phyloP scores from a whole-genome alignment of 2,113 vertebrate species.

The Pterocles orientalis region DNA sequence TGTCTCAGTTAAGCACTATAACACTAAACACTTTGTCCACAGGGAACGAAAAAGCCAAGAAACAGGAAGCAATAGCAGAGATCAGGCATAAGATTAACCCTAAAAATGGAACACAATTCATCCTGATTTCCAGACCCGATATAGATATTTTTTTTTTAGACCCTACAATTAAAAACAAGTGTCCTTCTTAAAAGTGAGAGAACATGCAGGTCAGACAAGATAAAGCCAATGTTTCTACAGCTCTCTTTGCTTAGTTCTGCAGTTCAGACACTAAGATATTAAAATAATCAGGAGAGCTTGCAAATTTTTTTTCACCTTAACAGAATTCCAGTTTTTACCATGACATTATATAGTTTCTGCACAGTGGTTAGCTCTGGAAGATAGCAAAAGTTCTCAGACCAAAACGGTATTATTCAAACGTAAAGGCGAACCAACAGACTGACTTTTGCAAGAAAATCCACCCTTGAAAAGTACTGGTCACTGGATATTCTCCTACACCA shows the following conservation, averaged over 20 bases:
- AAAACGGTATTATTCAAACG: not conserved
- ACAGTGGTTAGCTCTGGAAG: not conserved
- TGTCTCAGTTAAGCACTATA: not conserved
- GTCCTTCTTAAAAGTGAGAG: not conserved
- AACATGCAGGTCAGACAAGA: not conserved
- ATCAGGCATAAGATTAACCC: not conserved
- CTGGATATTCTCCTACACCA: not conserved
- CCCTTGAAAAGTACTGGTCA: not conserved
- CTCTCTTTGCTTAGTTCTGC: not conserved
- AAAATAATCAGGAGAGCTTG: not conserved
- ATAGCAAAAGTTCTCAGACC: not conserved
- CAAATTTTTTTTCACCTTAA: not conserved
- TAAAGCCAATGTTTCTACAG: not conserved
- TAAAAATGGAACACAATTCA: not conserved
- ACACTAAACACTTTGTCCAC: not conserved
- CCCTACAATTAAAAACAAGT: not conserved
- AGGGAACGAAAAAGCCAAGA: not conserved
- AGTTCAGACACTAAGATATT: not conserved
- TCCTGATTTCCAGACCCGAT: not conserved
- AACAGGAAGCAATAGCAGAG: not conserved
- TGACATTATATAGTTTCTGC: not conserved
- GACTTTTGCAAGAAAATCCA: not conserved
- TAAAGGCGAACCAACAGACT: not conserved
- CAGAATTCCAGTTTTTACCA: not conserved
- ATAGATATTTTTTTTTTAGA: not conserved